phyloP scores from a whole-genome alignment of 1,140 invertebrate species.

The Aphis gossypii region DNA sequence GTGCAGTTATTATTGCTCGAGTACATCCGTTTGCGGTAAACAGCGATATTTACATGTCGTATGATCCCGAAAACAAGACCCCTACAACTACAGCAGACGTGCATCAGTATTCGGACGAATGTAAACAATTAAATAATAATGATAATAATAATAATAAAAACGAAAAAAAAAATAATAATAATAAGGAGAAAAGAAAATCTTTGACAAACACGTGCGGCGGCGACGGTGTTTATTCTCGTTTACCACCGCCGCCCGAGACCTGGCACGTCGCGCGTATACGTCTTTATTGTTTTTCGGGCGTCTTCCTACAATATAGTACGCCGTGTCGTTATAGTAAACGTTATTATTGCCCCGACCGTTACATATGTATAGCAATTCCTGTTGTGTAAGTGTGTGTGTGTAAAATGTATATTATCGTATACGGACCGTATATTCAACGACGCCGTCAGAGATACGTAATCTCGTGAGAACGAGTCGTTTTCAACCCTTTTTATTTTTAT shows the following conservation, averaged over 20 bases:
- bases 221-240: background rate
- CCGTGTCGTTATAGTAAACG: background rate
- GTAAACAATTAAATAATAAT: background rate
- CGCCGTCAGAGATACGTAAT: slow-evolving; percentile 19
- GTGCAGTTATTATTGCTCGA: background rate
- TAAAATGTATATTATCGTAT: background rate
- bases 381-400: no score
- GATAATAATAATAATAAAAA: background rate
- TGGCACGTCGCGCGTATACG: background rate
- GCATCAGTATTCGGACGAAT: background rate
- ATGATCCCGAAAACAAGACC: background rate
- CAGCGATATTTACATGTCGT: background rate
- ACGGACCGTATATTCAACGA: background rate
- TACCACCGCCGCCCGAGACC: background rate
- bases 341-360: slow-evolving; percentile 16
- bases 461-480: slow-evolving; percentile 20
- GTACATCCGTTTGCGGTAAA: background rate
- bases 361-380: background rate
- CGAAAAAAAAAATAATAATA: background rate
- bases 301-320: background rate
- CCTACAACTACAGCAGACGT: no score
- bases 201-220: background rate
- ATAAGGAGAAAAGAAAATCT: background rate
- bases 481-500: slow-evolving; percentile 32
- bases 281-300: slow-evolving; percentile 28